phyloP scores from a whole-genome alignment of 2,888 invertebrate species.

The Griposia aprilina region DNA sequence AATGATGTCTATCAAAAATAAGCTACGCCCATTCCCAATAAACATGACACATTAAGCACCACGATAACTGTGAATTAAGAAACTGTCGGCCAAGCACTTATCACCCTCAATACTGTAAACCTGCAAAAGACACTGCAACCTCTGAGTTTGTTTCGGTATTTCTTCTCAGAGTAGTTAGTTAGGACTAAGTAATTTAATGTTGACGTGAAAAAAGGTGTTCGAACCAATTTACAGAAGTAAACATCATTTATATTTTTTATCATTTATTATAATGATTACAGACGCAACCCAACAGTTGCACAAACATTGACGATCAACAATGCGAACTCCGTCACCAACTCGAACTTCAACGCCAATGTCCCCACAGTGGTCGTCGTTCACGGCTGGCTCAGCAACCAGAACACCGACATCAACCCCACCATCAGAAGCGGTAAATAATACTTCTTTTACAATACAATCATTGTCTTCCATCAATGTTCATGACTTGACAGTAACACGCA shows the following conservation, averaged over 20 bases:
- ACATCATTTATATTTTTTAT: background rate
- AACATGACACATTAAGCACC: background rate
- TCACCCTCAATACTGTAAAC: background rate
- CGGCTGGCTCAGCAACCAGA: conserved; percentile 78
- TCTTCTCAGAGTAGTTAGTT: too few relatives aligned
- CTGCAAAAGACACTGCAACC: too few relatives aligned
- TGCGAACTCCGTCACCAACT: conserved; percentile 71
- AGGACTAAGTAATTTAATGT: too few relatives aligned
- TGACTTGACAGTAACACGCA: background rate
- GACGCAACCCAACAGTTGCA: conserved; percentile 68
- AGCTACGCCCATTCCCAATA: too few relatives aligned
- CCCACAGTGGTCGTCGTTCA: conserved; percentile 77
- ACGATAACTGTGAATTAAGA: too few relatives aligned
- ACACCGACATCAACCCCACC: conserved; percentile 73
- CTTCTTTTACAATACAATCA: background rate
- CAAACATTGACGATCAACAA: conserved; percentile 73
- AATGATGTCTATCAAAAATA: too few relatives aligned
- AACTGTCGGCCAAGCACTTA: background rate
- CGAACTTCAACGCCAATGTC: conserved; percentile 74
- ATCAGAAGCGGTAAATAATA: conserved; percentile 72
- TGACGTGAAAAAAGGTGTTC: too few relatives aligned
- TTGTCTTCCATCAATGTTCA: background rate
- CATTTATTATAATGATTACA: conserved; percentile 49
- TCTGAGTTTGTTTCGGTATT: too few relatives aligned
- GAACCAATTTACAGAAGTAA: too few relatives aligned